These are phyloP conservation scores for Agelastica alni DNA, from an alignment of 2,888 invertebrate species.

Conservation along the genomic window DNA sequence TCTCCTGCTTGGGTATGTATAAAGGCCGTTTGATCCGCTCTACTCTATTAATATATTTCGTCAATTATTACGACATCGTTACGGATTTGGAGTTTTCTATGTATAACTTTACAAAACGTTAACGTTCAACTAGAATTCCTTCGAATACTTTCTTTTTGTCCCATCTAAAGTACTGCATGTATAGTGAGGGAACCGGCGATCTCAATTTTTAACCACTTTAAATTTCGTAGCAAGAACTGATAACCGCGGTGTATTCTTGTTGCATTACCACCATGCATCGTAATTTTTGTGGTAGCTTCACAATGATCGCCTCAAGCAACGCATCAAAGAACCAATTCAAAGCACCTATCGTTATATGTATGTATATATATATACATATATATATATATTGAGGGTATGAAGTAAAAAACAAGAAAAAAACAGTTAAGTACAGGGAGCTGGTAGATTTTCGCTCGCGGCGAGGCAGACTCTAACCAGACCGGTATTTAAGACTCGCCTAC, in stretches of 20 bases:
- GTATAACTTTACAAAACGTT: too few species aligned
- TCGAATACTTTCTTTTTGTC: too few species aligned
- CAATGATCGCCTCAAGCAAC: conserved; percentile 39
- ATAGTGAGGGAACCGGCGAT: conserved; percentile 24
- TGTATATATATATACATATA: too few species aligned
- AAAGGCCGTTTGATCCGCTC: too few species aligned
- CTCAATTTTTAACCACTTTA: conserved; percentile 35
- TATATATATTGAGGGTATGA: conserved; percentile 31
- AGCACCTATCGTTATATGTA: conserved; percentile 38
- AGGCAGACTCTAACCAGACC: conserved; percentile 45
- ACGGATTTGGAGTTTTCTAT: too few species aligned
- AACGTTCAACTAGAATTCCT: too few species aligned
- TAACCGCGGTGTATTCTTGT: conserved; percentile 33
- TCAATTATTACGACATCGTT: too few species aligned
- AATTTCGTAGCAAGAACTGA: conserved; percentile 33
- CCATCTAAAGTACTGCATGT: too few species aligned
- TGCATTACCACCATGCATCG: conserved; percentile 33
- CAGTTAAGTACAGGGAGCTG: conserved; percentile 50
- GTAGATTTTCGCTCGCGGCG: conserved; percentile 42
- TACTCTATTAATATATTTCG: too few species aligned
- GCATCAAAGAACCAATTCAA: conserved; percentile 39
- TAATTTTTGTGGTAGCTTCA: conserved; percentile 40
- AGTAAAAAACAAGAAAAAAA: conserved; percentile 41
- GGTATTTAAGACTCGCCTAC: conserved; percentile 51
- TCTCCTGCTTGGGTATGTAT: too few species aligned